Base-by-base conservation (phyloP, 2,888 invertebrate species). In the Bimastos eiseni region DNA sequence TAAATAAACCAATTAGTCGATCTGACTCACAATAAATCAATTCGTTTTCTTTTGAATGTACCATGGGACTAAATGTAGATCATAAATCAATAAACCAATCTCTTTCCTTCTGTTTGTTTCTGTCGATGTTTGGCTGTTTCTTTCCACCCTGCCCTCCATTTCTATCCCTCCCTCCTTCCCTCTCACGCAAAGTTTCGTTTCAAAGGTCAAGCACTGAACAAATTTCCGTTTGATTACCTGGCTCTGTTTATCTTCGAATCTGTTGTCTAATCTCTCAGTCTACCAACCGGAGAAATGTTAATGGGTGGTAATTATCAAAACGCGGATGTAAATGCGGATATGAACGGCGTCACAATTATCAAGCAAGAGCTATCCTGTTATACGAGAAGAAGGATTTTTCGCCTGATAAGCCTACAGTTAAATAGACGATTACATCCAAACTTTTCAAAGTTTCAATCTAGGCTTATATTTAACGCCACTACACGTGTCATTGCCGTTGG, bases 171-270 rank as follows among this genome's bases (percentile, higher is more conserved):
- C 11, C 38, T 24, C 41, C 30, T 15, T n/a, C 30, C n/a, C 21
- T 19, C 21, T 33, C 34, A 21, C n/a, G n/a, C n/a, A n/a, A n/a
- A n/a, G n/a, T n/a, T n/a, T n/a, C n/a, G 36, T 3, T 24, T 33
- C n/a, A 8, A 34, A 33, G 13, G 89, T 34, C 84, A 88, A 95
- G 95, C 95, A 93, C n/a, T 70, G 70, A 70, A n/a, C 13, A 70
- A 70, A 70, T 70, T 70, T 11, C n/a, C 17, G 11, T 70, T n/a
- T 15, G n/a, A n/a, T 70, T n/a, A 49, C 8, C 13, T n/a, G 70
- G 70, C n/a, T 70, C 70, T 70, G 70, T 70, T 70, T 70, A 70
- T 70, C 70, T 70, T 70, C 70, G 70, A 8, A 8, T 11, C 30
- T 70, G 11, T 70, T 70, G n/a, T 70, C 49, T 44, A 1, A 49